These are phyloP conservation scores for Mesocricetus auratus DNA, from an alignment of 2,113 vertebrate species.

Conservation along the genomic window DNA sequence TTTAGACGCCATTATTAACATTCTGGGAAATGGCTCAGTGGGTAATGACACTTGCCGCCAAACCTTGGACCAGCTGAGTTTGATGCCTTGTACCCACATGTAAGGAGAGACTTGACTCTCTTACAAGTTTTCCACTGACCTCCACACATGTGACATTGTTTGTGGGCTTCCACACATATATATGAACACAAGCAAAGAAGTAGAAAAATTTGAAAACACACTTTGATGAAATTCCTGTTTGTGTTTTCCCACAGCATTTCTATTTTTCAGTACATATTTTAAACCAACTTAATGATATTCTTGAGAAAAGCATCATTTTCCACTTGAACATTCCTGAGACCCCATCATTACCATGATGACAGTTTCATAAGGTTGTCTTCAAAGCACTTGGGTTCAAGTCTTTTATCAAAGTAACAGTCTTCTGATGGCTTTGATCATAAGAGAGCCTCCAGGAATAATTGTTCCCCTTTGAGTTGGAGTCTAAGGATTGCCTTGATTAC, in stretches of 20 bases:
- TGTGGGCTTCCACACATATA: neutral
- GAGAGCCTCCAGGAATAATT: conserved; percentile 56
- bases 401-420: conserved; percentile 53
- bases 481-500: conserved; percentile 39
- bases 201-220: neutral
- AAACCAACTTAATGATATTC: conserved; percentile 30
- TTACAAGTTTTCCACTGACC: neutral
- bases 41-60: neutral
- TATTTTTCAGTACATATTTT: neutral
- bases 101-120: neutral
- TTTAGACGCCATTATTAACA: conserved; percentile 19
- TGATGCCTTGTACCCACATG: neutral
- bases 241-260: neutral
- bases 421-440: conserved; percentile 57
- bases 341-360: conserved; percentile 47
- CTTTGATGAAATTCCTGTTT: neutral
- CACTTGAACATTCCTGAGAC: conserved; percentile 4
- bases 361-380: conserved; percentile 28
- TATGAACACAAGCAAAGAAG: neutral
- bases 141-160: no score
- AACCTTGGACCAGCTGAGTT: neutral
- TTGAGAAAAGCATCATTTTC: conserved; percentile 50
- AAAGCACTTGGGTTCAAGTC: conserved; percentile 45
- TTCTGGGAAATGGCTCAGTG: neutral
- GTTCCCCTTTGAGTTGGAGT: conserved; percentile 32